Base-by-base conservation (phyloP, 2,113 vertebrate genomes). In the Hucho hucho region DNA sequence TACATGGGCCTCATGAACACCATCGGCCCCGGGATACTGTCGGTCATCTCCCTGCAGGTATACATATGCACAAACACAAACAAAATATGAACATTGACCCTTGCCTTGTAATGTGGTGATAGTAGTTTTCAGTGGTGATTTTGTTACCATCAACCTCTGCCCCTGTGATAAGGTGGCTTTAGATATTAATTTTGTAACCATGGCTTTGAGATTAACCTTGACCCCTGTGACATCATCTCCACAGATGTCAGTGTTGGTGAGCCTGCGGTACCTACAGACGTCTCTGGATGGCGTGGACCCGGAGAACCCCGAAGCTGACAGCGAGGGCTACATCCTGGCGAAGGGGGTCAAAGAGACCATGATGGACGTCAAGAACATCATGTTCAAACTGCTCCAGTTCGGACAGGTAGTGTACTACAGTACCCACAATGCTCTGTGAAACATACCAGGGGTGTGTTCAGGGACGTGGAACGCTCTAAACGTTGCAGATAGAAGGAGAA, bases 291-390 rank as follows among this genome's bases (percentile, higher is more conserved):
- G 82, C 13, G 91, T 94, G 79, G 90, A 88, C 24, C 79, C 91
- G 72, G 94, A 94, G 69, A 75, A 94, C 74, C 84, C 86, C 5
- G 91, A 92, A 74, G 87, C 75, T 0, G 94, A 95, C 68, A 90
- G 94, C 2, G 94, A 94, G 76, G 95, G 95, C 53, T 97, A 93
- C 75, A 85, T 96, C 61, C 83, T 97, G 82, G 92, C 95, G 65
- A 89, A 94, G 70, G 90, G 91, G 24, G 78, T 95, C 73, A 94
- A 91, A 82, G 94, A 94, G 75, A 95, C 91, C 72, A 56, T 93
- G 6, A 87, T 90, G 69, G 89, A 91, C 1, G 63, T 78, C 3
- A 91, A 87, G 84, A 75, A 59, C 49, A 67, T 69, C 4, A 66
- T 79, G 58, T 82, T 88, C 47, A 69, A 64, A 67, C 32, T 92